Percentiles rank a stretch among this genome's conserved stretches.
phyloP scores from a whole-genome alignment of 2,888 invertebrate species.

The Papilio protenor region DNA sequence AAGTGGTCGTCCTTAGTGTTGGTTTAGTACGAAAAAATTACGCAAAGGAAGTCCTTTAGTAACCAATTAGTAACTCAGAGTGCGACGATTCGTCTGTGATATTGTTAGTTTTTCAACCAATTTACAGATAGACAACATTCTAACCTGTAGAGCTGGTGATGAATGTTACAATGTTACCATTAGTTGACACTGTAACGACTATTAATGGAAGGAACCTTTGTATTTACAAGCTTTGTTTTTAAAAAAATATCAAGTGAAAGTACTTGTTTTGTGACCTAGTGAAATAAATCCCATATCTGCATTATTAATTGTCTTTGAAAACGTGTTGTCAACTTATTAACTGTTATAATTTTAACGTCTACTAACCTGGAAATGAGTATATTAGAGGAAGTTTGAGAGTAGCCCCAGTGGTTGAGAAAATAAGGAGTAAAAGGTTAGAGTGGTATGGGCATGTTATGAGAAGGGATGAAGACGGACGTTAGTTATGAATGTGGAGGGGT shows the following conservation, averaged over 20 bases:
- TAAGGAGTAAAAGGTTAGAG: too few relatives aligned
- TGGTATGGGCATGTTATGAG: too few relatives aligned
- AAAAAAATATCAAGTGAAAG: not conserved
- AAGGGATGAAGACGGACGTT: too few relatives aligned
- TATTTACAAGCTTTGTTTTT: not conserved
- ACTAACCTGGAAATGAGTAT: slow-evolving; percentile 43
- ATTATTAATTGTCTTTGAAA: not conserved
- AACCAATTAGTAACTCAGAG: not conserved
- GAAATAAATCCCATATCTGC: not conserved
- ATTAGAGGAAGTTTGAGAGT: too few relatives aligned
- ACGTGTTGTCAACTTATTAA: not conserved
- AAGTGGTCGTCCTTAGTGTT: not conserved
- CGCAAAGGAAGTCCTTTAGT: not conserved
- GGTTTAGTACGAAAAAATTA: not conserved
- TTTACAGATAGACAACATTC: too few relatives aligned
- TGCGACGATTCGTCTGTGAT: not conserved
- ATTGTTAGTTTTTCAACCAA: not conserved
- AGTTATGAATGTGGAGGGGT: too few relatives aligned
- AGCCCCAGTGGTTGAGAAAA: too few relatives aligned
- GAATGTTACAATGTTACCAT: too few relatives aligned
- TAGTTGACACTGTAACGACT: too few relatives aligned
- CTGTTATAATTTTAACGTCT: not conserved
- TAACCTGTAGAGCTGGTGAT: too few relatives aligned
- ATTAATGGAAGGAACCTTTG: not conserved
- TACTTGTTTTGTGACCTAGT: slow-evolving; percentile 10